These are phyloP conservation scores for Calyptommatus sinebrachiatus DNA, from an alignment of 2,113 vertebrate genomes.

Conservation along the genomic window DNA sequence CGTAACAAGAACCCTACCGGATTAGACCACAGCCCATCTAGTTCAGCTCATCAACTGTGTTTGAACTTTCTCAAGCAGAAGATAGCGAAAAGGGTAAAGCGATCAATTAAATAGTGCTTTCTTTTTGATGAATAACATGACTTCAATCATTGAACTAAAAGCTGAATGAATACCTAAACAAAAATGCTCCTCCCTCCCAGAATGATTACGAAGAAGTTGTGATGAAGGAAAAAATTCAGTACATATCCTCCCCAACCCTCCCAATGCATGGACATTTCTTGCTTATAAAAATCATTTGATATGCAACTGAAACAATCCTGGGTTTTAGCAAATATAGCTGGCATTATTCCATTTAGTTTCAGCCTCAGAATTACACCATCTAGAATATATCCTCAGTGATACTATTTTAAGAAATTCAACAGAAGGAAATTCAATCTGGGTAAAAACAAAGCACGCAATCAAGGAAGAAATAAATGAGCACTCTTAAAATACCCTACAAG, in stretches of 20 bases:
- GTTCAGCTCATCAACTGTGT: too few relatives aligned
- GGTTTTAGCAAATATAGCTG: conserved; percentile 22
- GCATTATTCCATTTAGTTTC: not conserved
- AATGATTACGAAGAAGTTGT: not conserved
- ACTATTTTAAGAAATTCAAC: conserved; percentile 40
- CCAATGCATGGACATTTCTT: not conserved
- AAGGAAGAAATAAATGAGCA: conserved; percentile 46
- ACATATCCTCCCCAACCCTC: too few relatives aligned
- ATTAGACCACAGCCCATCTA: too few relatives aligned
- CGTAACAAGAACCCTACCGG: too few relatives aligned
- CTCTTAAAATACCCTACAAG: conserved; percentile 17
- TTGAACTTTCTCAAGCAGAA: too few relatives aligned
- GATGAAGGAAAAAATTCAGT: not conserved
- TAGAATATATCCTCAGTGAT: not conserved
- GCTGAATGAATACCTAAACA: not conserved
- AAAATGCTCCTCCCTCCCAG: not conserved
- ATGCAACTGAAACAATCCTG: not conserved
- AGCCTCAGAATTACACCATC: conserved; percentile 25
- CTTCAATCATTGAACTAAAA: too few relatives aligned
- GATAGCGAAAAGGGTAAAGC: too few relatives aligned
- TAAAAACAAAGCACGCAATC: conserved; percentile 46
- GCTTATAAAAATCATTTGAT: conserved; percentile 7
- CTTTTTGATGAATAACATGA: too few relatives aligned
- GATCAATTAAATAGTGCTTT: too few relatives aligned
- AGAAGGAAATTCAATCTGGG: conserved; percentile 37